Percentiles rank a stretch among this genome's conserved stretches.
Conservation (phyloP, 2,113 vertebrate species). For the Corythaeola cristata region DNA sequence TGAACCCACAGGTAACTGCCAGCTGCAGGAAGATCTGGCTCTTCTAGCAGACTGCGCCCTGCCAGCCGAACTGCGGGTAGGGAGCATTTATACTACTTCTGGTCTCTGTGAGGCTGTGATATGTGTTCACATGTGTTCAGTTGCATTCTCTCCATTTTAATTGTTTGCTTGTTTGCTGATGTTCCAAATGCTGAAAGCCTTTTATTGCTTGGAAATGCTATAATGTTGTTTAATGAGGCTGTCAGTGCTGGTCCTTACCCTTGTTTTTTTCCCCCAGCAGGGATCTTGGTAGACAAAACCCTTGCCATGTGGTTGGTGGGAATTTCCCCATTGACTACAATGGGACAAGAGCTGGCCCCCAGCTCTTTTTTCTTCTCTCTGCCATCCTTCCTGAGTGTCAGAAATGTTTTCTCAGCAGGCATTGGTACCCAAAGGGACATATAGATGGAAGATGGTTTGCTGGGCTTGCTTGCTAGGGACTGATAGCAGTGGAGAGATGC, state of each 20-base stretch:
- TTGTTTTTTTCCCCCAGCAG: background rate
- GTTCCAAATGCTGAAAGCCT: background rate
- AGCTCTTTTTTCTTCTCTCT: background rate
- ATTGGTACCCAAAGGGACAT: background rate
- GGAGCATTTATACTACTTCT: conserved; percentile 13
- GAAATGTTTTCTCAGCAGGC: background rate
- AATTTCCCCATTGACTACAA: background rate
- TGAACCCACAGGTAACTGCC: conserved; percentile 82
- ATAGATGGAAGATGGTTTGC: background rate
- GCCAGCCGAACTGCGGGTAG: conserved; percentile 87
- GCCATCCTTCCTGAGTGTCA: background rate
- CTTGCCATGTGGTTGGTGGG: background rate
- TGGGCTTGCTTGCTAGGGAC: background rate
- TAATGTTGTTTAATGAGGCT: background rate
- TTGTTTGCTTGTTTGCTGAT: background rate
- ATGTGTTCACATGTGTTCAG: background rate
- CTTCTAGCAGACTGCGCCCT: conserved; percentile 90
- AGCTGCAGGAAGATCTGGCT: conserved; percentile 89
- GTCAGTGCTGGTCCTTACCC: background rate
- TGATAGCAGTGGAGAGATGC: background rate
- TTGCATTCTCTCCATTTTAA: background rate
- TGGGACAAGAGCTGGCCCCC: background rate
- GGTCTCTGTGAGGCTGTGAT: background rate
- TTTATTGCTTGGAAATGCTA: background rate
- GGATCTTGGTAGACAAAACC: background rate